Percentiles rank a stretch among this genome's conserved stretches.
Conservation (phyloP, 2,113 vertebrate genomes). For the Heptranchias perlo region DNA sequence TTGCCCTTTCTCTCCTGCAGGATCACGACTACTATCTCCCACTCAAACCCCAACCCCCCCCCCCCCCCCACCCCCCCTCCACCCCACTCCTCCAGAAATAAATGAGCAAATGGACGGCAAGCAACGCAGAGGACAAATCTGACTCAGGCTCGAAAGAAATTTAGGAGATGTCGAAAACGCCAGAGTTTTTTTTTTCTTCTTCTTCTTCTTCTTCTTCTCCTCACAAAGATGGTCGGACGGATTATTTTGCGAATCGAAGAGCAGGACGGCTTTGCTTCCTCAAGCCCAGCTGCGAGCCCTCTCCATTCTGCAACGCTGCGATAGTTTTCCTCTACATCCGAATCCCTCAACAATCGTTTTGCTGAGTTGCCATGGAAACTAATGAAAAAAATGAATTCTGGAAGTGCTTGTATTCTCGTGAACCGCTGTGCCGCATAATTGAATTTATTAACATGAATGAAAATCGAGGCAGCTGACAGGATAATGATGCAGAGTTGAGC, state of each 20-base stretch:
- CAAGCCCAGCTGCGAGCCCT: not conserved
- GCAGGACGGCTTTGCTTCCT: not conserved
- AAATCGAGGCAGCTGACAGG: not conserved
- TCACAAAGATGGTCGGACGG: not conserved
- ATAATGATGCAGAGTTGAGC: not conserved
- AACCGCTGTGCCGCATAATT: not conserved
- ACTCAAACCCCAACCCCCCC: too few species aligned
- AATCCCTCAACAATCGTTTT: not conserved
- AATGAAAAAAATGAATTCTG: not conserved
- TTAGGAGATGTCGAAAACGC: not conserved
- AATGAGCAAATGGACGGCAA: not conserved
- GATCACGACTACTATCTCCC: not conserved
- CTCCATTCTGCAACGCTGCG: not conserved
- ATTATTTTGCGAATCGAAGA: not conserved
- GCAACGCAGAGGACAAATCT: not conserved
- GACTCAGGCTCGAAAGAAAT: not conserved
- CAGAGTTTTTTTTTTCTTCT: not conserved
- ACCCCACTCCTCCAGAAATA: not conserved
- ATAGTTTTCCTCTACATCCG: not conserved
- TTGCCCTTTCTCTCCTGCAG: not conserved
- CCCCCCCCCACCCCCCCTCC: not conserved
- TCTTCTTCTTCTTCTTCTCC: not conserved
- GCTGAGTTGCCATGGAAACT: slow-evolving; percentile 28
- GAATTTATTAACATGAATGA: slow-evolving; percentile 14
- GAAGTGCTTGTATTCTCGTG: not conserved